Base-by-base conservation (phyloP, 1,140 invertebrate genomes). In the Macrocentrus cingulum region DNA sequence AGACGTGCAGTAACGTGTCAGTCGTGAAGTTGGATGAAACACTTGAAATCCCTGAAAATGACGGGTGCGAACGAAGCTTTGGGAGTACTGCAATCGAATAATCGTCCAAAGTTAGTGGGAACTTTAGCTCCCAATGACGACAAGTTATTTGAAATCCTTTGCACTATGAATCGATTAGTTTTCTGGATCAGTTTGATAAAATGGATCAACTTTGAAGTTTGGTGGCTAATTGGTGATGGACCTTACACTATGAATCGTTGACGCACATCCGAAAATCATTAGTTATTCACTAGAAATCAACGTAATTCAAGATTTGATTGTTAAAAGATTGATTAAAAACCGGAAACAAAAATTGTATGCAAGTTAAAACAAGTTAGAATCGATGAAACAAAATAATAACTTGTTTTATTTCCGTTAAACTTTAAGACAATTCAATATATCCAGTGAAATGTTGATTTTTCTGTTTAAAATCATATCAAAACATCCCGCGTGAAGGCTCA, bases 131-230 rank as follows among this genome's bases (percentile, higher is more conserved):
- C 67, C 1, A 16, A 15, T 20, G 60, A 64, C 6, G 51, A 64
- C 65, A 25, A 39, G 41, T 42, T 7, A 15, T 39, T 61, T 15
- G 67, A 66, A 0, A 50, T 65, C n/a, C 7, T 57, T 7, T 68
- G 64, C 44, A 66, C 63, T 8, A 60, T 72, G 29, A 69, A 68
- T 56, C 55, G 61, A 13, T 49, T 74, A 25, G 5, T 72, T 5
- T 73, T 64, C 45, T 69, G 63, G 16, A 67, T 64, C 45, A 34
- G 66, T 9, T 46, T 72, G 15, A n/a, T 73, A 41, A 67, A 67
- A 51, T 71, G 69, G 69, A 54, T 73, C 39, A 73, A 72, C 56
- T 65, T 66, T 32, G 66, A 71, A 18, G 45, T 67, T 5, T 67
- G 67, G 66, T 57, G 42, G 15, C 16, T 42, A 9, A 13, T 60